Conservation (phyloP, 2,888 invertebrate species). For the Cephus nigrinus region DNA sequence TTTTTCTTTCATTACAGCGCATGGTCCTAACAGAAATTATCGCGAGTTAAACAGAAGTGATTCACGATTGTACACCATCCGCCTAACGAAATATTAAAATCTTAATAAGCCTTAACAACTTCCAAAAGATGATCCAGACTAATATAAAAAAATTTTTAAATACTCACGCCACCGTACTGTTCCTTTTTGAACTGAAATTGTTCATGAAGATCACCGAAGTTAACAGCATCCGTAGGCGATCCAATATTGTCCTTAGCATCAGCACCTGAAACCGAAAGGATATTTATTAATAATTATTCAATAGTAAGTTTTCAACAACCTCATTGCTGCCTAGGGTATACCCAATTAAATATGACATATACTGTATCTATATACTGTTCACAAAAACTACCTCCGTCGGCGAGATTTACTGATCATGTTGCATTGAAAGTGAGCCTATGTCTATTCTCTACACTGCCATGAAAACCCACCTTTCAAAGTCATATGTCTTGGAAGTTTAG, state of each 20-base stretch:
- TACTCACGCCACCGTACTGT: conserved; percentile 55
- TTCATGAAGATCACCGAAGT: conserved; percentile 60
- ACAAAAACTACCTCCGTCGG: background rate
- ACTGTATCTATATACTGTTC: background rate
- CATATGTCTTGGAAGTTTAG: conserved; percentile 37
- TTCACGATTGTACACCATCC: too few relatives aligned
- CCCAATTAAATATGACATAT: background rate
- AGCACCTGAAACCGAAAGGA: conserved; percentile 52
- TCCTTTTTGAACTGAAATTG: conserved; percentile 60
- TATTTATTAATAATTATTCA: background rate
- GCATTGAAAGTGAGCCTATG: background rate
- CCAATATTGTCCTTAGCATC: conserved; percentile 72
- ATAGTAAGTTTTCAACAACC: background rate
- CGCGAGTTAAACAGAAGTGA: too few relatives aligned
- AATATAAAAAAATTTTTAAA: background rate
- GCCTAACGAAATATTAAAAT: background rate
- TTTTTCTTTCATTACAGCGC: too few relatives aligned
- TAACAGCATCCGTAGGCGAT: conserved; percentile 64
- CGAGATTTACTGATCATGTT: background rate
- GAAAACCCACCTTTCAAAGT: conserved; percentile 52
- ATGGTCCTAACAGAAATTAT: background rate
- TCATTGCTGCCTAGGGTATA: background rate
- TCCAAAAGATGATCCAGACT: background rate
- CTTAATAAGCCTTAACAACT: conserved; percentile 7
- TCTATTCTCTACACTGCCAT: background rate